A percentile compares a stretch with the other conserved stretches of the same genome.
Conservation (phyloP, 2,797 vertebrate genomes). For the Oreonectes daqikongensis region DNA sequence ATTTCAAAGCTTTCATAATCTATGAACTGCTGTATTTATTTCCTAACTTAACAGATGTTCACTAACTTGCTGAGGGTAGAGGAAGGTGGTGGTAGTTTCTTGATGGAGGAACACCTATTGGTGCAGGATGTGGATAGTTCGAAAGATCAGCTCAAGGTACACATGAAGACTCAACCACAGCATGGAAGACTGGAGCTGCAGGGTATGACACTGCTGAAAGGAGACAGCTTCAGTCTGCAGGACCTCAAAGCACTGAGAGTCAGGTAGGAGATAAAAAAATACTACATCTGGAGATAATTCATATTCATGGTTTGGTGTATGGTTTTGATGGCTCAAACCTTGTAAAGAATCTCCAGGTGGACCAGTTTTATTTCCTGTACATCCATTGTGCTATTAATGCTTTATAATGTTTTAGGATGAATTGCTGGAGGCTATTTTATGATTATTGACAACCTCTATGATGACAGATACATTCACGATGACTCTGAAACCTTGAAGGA, state of each 20-base stretch:
- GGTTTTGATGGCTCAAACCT: neutral
- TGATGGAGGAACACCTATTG: constrained; percentile 74
- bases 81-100: constrained; percentile 68
- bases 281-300: no score
- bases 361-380: no score
- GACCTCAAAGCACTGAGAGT: constrained; percentile 71
- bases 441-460: neutral
- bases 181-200: constrained; percentile 68
- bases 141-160: constrained; percentile 66
- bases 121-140: constrained; percentile 70
- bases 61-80: constrained; percentile 76
- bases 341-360: no score
- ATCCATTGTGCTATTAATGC: neutral
- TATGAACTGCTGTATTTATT: neutral
- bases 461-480: constrained; percentile 84
- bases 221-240: constrained; percentile 66
- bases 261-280: constrained; percentile 61
- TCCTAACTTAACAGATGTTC: constrained; percentile 67
- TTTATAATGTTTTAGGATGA: neutral
- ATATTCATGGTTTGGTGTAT: neutral
- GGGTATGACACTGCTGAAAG: constrained; percentile 63
- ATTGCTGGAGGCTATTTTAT: neutral
- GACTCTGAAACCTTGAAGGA: constrained; percentile 88
- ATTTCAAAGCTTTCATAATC: neutral
- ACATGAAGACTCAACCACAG: constrained; percentile 59